phyloP scores from a whole-genome alignment of 2,888 invertebrate species.

The Synergus japonicus region DNA sequence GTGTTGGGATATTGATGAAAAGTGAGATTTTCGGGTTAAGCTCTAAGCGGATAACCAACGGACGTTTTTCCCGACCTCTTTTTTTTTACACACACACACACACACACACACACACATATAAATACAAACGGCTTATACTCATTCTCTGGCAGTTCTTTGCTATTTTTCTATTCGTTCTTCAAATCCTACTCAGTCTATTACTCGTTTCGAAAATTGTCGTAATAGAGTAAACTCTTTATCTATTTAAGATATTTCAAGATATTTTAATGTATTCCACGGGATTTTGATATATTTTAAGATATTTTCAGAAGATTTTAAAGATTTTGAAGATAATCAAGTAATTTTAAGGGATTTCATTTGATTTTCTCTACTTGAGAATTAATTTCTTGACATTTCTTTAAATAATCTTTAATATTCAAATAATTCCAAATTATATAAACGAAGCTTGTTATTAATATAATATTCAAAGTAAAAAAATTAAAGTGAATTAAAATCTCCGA shows the following conservation, averaged over 20 bases:
- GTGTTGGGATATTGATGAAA: constrained; percentile 41
- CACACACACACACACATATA: neutral
- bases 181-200: constrained; percentile 18
- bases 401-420: constrained; percentile 1
- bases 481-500: neutral
- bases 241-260: too few relatives aligned
- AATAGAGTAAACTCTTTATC: too few relatives aligned
- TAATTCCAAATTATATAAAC: too few relatives aligned
- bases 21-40: constrained; percentile 39
- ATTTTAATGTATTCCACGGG: too few relatives aligned
- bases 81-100: neutral
- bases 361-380: neutral
- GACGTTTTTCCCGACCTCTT: constrained; percentile 27
- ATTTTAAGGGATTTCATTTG: too few relatives aligned
- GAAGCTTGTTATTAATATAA: too few relatives aligned
- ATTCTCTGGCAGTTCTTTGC: constrained; percentile 22
- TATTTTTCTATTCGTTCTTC: neutral
- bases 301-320: too few relatives aligned
- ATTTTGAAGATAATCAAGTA: too few relatives aligned
- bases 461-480: too few relatives aligned
- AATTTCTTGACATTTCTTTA: neutral
- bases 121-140: constrained; percentile 9
- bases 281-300: too few relatives aligned
- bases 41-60: constrained; percentile 36
- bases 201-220: neutral